Evolutionary conservation across 2,888 invertebrate species (phyloP).

Genomic region (Stratiomys singularior): DNA sequence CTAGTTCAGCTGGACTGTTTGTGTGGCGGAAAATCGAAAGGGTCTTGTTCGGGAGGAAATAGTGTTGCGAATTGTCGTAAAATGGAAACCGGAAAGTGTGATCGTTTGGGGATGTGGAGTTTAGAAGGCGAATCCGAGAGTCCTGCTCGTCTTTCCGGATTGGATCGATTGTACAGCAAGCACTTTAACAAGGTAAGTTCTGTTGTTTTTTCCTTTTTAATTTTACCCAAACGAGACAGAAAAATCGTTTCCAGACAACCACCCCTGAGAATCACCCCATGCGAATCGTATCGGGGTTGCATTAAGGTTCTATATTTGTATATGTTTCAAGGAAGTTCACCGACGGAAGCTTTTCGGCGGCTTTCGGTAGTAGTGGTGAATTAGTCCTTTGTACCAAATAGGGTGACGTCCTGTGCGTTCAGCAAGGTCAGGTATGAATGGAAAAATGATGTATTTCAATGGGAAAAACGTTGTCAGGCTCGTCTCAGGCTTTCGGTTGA

Average conservation of each 20-base stretch:
- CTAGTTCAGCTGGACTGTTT: constrained; percentile 56
- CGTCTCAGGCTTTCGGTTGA: no score
- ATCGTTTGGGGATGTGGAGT: constrained; percentile 62
- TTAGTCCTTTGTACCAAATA: background rate
- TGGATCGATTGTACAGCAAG: constrained; percentile 59
- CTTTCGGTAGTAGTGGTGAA: background rate
- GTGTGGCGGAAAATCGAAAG: no score
- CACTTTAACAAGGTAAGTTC: constrained; percentile 63
- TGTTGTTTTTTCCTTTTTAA: background rate
- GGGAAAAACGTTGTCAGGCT: no score
- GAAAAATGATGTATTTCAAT: background rate
- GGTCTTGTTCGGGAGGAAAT: background rate
- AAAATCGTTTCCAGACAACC: constrained; percentile 14
- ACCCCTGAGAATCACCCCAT: constrained; percentile 27
- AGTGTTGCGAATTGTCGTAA: constrained; percentile 19
- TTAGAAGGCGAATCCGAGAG: constrained; percentile 60
- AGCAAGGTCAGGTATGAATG: constrained; percentile 18
- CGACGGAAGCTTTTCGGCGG: background rate
- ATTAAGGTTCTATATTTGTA: background rate
- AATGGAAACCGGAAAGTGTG: constrained; percentile 53
- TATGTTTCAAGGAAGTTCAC: constrained; percentile 5
- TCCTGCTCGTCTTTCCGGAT: constrained; percentile 59
- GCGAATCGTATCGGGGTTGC: no score
- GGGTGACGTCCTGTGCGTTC: background rate
- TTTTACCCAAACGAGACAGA: background rate